A percentile compares a stretch with the other conserved stretches of the same genome.
phyloP scores from a whole-genome alignment of 1,140 invertebrate genomes.

The Pteromalus puparum region DNA sequence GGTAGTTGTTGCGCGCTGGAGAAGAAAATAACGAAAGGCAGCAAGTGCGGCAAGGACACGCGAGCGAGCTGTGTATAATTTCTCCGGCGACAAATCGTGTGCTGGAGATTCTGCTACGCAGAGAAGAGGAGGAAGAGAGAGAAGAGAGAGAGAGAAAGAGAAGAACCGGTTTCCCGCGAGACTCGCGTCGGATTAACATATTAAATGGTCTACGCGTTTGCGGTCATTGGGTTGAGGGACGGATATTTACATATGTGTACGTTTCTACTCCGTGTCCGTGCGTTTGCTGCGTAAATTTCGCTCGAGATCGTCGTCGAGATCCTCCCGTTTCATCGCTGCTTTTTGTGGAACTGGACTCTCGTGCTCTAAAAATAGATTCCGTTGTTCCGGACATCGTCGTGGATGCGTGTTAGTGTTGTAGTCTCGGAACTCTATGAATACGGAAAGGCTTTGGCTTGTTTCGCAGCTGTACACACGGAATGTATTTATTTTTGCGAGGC shows the following conservation, averaged over 20 bases:
- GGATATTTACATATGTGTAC: conserved; percentile 33
- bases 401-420: neutral
- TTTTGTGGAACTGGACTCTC: neutral
- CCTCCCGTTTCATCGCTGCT: neutral
- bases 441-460: no score
- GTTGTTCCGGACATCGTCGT: neutral
- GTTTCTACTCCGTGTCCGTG: neutral
- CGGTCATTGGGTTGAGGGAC: conserved; percentile 60
- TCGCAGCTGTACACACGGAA: no score
- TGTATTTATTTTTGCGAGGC: no score
- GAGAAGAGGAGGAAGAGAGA: conserved; percentile 28
- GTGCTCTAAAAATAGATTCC: neutral
- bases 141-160: conserved; percentile 27
- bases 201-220: conserved; percentile 63
- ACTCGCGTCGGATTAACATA: conserved; percentile 61
- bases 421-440: neutral
- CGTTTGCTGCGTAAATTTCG: conserved; percentile 20
- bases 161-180: conserved; percentile 61
- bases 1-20: neutral
- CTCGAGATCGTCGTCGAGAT: conserved; percentile 1
- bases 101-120: conserved; percentile 17
- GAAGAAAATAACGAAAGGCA: conserved; percentile 30
- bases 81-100: conserved; percentile 60
- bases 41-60: conserved; percentile 25
- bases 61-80: conserved; percentile 50